Evolutionary conservation across 1,140 invertebrate species (phyloP).

Genomic region (Nymphalis io): DNA sequence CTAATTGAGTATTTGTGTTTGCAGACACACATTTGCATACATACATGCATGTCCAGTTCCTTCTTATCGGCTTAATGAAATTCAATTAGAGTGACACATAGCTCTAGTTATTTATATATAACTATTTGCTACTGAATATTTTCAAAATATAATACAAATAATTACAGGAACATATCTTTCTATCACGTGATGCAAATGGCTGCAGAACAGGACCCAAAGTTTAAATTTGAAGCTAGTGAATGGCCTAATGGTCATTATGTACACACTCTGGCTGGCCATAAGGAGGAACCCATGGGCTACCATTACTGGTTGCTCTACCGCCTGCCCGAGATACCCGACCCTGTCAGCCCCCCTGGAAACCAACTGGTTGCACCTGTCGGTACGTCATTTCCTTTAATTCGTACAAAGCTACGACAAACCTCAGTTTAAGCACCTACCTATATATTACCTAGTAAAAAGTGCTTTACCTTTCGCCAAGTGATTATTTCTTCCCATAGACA

Average conservation of each 20-base stretch:
- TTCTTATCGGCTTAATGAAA: too few relatives aligned
- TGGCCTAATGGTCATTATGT: slow-evolving; percentile 96
- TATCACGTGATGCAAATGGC: slow-evolving; percentile 92
- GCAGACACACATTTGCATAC: too few relatives aligned
- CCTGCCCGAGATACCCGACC: slow-evolving; percentile 87
- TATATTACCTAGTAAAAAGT: too few relatives aligned
- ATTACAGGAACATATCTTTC: slow-evolving; percentile 87
- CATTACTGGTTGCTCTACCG: slow-evolving; percentile 94
- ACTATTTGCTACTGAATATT: not conserved
- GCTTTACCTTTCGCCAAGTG: too few relatives aligned
- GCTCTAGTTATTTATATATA: too few relatives aligned
- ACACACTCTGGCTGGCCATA: slow-evolving; percentile 91
- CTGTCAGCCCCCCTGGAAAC: slow-evolving; percentile 89
- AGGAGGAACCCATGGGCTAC: slow-evolving; percentile 92
- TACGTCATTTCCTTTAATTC: slow-evolving; percentile 66
- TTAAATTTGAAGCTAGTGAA: slow-evolving; percentile 88
- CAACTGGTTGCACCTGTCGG: slow-evolving; percentile 91
- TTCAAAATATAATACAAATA: not conserved
- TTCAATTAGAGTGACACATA: too few relatives aligned
- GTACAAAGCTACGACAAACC: not conserved
- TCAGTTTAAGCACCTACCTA: too few relatives aligned
- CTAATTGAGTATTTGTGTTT: too few relatives aligned
- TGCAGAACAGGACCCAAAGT: slow-evolving; percentile 86
- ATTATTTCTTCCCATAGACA: too few relatives aligned
- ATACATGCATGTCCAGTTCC: too few relatives aligned